Conservation (phyloP, 64 coral and sea anemone species). For the Trachythela sp. region DNA sequence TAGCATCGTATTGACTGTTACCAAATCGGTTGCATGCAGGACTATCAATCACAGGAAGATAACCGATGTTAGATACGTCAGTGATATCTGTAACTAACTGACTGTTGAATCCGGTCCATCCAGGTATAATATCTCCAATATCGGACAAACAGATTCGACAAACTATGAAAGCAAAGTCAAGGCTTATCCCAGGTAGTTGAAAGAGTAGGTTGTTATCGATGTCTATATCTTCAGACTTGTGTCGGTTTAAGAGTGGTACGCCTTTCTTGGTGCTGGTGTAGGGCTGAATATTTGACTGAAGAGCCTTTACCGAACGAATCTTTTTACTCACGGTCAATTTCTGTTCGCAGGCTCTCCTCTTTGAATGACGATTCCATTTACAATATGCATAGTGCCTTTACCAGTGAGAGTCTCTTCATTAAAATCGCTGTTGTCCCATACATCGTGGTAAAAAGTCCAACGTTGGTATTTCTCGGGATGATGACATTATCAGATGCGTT, state of each 20-base stretch:
- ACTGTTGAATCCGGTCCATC: too few species aligned
- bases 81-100: too few species aligned
- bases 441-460: slow-evolving; percentile 13
- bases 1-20: background rate
- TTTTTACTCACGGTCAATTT: background rate
- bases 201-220: too few species aligned
- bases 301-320: background rate
- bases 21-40: too few species aligned
- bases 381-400: slow-evolving; percentile 16
- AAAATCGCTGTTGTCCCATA: slow-evolving; percentile 27
- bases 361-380: slow-evolving; percentile 27
- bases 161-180: too few species aligned
- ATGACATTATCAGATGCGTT: background rate
- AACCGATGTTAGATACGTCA: too few species aligned
- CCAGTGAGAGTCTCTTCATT: slow-evolving; percentile 31
- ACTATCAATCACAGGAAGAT: too few species aligned
- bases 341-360: too few species aligned
- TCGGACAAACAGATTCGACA: too few species aligned
- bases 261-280: background rate
- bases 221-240: background rate
- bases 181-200: too few species aligned
- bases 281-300: background rate
- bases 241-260: too few species aligned
- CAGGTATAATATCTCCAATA: too few species aligned
- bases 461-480: slow-evolving; percentile 1